phyloP scores from a whole-genome alignment of 2,113 vertebrate genomes.

The Thamnaconus septentrionalis region DNA sequence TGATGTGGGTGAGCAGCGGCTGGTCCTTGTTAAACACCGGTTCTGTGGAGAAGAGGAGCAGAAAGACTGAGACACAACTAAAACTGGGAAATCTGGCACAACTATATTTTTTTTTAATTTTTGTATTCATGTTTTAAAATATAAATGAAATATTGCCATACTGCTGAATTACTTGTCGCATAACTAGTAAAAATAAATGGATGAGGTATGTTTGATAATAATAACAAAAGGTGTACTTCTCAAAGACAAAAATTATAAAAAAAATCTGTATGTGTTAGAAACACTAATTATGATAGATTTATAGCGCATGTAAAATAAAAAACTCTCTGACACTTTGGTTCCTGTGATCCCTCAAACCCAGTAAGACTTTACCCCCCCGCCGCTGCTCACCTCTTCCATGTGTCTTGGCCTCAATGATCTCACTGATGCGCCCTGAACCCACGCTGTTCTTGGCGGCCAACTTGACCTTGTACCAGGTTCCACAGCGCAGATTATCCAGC shows the following conservation, averaged over 20 bases:
- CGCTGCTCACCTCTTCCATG: conserved; percentile 87
- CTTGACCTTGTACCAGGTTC: conserved; percentile 99
- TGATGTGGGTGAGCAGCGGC: conserved; percentile 97
- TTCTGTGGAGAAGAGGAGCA: conserved; percentile 70
- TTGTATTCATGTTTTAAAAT: no score
- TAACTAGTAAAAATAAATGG: no score
- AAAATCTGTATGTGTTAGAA: background rate
- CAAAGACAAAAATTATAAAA: background rate
- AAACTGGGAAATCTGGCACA: no score
- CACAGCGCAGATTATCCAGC: conserved; percentile 94
- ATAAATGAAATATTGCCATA: no score
- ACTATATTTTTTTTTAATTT: no score
- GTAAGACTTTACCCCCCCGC: no score
- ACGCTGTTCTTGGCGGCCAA: conserved; percentile 98
- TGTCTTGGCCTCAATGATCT: conserved; percentile 99
- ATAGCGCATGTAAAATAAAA: no score
- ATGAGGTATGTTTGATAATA: no score
- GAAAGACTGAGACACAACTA: background rate
- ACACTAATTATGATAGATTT: no score
- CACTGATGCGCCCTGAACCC: conserved; percentile 95
- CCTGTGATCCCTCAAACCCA: background rate
- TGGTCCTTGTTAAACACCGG: conserved; percentile 98
- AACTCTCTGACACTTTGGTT: background rate
- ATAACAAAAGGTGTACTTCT: no score
- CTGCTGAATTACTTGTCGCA: no score